phyloP scores from a whole-genome alignment of 1,140 invertebrate species.

The Cepaea nemoralis region DNA sequence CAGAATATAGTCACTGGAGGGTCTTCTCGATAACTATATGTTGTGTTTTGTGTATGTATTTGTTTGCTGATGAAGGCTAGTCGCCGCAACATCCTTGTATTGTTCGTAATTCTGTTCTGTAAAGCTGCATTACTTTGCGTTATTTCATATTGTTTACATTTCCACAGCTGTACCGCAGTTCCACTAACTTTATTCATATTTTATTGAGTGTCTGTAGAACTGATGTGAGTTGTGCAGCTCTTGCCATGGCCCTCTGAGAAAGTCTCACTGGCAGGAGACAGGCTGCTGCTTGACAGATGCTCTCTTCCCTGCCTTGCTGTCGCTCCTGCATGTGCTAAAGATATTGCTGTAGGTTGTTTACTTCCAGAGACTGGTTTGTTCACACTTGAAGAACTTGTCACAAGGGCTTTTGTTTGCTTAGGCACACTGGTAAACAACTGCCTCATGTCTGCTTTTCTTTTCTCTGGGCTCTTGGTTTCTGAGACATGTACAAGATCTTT shows the following conservation, averaged over 20 bases:
- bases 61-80: no score
- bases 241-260: background rate
- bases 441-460: slow-evolving; percentile 24
- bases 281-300: background rate
- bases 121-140: no score
- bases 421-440: background rate
- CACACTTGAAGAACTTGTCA: background rate
- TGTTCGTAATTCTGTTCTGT: no score
- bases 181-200: no score
- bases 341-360: background rate
- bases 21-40: no score
- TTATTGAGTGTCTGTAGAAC: background rate
- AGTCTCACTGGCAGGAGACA: background rate
- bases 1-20: no score
- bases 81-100: no score
- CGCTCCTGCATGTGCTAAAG: background rate
- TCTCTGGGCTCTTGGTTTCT: background rate
- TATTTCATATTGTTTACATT: no score
- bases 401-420: background rate
- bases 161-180: background rate
- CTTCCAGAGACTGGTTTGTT: background rate
- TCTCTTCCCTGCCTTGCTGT: background rate
- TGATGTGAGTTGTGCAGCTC: background rate
- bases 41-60: no score
- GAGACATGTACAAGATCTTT: background rate